A percentile compares a stretch with the other conserved stretches of the same genome.
These are phyloP conservation scores for Papilio glaucus DNA, from an alignment of 1,140 invertebrate species.

Conservation along the genomic window DNA sequence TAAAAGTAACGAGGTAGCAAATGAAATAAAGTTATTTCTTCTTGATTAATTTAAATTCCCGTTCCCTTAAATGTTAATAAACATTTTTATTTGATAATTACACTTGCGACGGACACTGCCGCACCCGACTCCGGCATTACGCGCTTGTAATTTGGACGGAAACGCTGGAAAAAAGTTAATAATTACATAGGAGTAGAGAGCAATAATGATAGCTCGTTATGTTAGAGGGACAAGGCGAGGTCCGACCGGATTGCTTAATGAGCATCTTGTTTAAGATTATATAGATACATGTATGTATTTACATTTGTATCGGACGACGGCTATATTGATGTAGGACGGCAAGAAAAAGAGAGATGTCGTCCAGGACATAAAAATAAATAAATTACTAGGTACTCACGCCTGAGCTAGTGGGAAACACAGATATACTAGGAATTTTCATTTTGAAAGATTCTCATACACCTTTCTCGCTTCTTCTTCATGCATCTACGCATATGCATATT, in stretches of 20 bases:
- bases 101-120: conserved; percentile 48
- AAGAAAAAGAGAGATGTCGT: too few relatives aligned
- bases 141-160: conserved; percentile 62
- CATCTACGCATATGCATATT: too few relatives aligned
- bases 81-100: conserved; percentile 63
- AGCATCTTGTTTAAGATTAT: conserved; percentile 36
- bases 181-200: conserved; percentile 66
- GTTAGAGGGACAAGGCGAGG: conserved; percentile 36
- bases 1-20: conserved; percentile 39
- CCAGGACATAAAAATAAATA: too few relatives aligned
- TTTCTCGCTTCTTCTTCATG: too few relatives aligned
- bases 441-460: background rate
- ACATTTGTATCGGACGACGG: too few relatives aligned
- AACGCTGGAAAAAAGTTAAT: conserved; percentile 66
- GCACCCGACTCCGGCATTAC: conserved; percentile 41
- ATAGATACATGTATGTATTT: background rate
- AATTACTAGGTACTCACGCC: too few relatives aligned
- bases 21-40: conserved; percentile 34
- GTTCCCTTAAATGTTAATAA: conserved; percentile 51
- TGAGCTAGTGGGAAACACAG: too few relatives aligned
- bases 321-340: too few relatives aligned
- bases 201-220: conserved; percentile 67
- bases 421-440: too few relatives aligned
- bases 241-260: conserved; percentile 45
- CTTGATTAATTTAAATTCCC: conserved; percentile 45